phyloP scores from a whole-genome alignment of 2,888 invertebrate species.

The Lithophane ornitopus region DNA sequence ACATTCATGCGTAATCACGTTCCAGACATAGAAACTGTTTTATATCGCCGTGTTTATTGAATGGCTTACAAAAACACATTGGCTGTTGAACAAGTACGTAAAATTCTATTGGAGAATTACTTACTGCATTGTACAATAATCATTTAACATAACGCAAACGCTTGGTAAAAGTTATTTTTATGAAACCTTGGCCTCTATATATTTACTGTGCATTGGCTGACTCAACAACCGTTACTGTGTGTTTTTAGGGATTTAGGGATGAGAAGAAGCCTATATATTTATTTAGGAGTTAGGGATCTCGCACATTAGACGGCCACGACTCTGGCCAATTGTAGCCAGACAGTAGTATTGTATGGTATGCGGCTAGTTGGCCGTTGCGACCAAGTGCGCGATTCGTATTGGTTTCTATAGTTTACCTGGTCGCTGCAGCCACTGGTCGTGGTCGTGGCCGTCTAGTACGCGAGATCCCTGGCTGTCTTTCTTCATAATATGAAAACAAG shows the following conservation, averaged over 20 bases:
- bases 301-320: too few species aligned
- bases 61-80: conserved; percentile 32
- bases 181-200: neutral
- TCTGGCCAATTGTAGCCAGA: too few species aligned
- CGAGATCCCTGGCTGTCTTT: neutral
- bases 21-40: conserved; percentile 45
- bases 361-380: too few species aligned
- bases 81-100: conserved; percentile 11
- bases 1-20: conserved; percentile 62
- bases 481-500: neutral
- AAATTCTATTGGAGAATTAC: conserved; percentile 16
- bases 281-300: neutral
- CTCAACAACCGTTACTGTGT: neutral
- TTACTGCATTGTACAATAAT: conserved; percentile 7
- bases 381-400: too few species aligned
- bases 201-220: neutral
- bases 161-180: neutral
- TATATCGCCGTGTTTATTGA: conserved; percentile 43
- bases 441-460: too few species aligned
- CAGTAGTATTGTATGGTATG: too few species aligned
- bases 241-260: neutral
- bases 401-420: too few species aligned
- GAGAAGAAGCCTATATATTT: neutral
- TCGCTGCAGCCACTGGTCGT: too few species aligned
- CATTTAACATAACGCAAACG: neutral